phyloP scores from a whole-genome alignment of 2,888 invertebrate genomes.

The Callinectes sapidus region DNA sequence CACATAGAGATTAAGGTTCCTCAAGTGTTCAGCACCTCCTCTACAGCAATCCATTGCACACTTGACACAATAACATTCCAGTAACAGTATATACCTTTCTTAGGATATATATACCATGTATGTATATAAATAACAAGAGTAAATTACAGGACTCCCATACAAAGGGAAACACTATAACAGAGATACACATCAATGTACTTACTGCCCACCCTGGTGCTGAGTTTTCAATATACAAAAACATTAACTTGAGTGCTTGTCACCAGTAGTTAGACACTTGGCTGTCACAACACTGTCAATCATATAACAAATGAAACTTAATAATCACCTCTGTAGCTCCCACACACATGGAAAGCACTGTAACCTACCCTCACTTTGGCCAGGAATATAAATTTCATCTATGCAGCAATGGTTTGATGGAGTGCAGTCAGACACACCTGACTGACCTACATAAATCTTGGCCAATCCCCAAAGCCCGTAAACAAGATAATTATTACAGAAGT shows the following conservation, averaged over 20 bases:
- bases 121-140: constrained; percentile 10
- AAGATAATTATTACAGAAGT: constrained; percentile 8
- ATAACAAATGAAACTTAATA: neutral
- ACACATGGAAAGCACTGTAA: constrained; percentile 24
- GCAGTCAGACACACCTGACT: neutral
- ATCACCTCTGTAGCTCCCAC: neutral
- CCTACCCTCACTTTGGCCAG: constrained; percentile 26
- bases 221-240: constrained; percentile 12
- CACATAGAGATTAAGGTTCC: constrained; percentile 15
- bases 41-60: constrained; percentile 2
- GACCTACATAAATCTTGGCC: neutral
- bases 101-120: neutral
- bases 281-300: neutral
- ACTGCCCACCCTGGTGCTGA: neutral
- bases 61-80: constrained; percentile 20
- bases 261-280: neutral
- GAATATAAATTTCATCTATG: neutral
- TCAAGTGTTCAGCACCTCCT: neutral
- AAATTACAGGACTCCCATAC: constrained; percentile 29
- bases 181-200: neutral
- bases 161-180: constrained; percentile 17
- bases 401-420: neutral
- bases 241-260: neutral
- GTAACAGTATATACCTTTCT: constrained; percentile 26
- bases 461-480: neutral